phyloP scores from a whole-genome alignment of 2,888 invertebrate genomes.

The Syrista parreyssii region DNA sequence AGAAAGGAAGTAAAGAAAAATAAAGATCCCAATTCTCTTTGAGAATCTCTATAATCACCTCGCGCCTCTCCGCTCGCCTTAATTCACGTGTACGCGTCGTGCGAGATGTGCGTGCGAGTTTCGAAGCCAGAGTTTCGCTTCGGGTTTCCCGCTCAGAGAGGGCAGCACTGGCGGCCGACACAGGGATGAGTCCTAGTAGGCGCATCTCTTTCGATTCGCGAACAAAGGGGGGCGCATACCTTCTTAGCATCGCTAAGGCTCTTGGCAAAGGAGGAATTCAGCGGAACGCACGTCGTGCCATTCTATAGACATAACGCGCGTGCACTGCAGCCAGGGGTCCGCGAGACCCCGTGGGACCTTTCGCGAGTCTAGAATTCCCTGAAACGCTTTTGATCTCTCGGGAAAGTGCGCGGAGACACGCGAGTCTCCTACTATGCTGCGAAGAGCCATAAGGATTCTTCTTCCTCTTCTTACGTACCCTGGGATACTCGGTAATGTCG shows the following conservation, averaged over 20 bases:
- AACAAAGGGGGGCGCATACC: neutral
- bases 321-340: neutral
- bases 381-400: slow-evolving; percentile 35
- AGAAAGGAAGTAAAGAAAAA: neutral
- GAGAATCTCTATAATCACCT: neutral
- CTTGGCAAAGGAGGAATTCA: neutral
- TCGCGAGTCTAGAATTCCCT: slow-evolving; percentile 24
- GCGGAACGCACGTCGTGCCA: neutral
- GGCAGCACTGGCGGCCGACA: neutral
- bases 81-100: neutral
- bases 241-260: neutral
- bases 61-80: neutral
- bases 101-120: neutral
- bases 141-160: neutral
- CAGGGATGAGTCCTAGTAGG: neutral
- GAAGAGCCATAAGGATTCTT: slow-evolving; percentile 3
- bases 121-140: neutral
- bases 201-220: neutral
- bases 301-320: neutral
- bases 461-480: neutral
- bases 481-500: neutral
- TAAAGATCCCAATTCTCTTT: neutral
- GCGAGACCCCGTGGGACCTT: neutral
- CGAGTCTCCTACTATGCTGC: neutral
- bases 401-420: slow-evolving; percentile 27